Evolutionary conservation across 2,797 vertebrate species (phyloP).

Genomic region (Denticeps clupeoides): DNA sequence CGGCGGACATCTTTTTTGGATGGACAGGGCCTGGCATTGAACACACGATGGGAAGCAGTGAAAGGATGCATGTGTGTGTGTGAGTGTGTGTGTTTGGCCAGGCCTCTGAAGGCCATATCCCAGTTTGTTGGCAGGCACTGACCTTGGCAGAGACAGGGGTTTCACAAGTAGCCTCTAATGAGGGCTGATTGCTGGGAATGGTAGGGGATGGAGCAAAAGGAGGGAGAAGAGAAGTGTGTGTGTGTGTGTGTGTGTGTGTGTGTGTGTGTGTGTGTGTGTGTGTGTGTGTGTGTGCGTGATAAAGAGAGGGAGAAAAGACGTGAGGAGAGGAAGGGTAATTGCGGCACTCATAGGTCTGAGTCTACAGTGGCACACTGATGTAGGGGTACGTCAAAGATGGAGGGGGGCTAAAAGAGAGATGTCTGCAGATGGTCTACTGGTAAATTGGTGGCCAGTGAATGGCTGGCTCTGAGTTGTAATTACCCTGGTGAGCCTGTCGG

Average conservation of each 20-base stretch:
- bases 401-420: neutral
- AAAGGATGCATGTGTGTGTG: conserved; percentile 6
- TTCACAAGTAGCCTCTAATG: conserved; percentile 66
- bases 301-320: conserved; percentile 10
- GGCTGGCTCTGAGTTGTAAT: conserved; percentile 60
- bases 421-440: conserved; percentile 11
- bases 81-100: conserved; percentile 15
- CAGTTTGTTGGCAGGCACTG: conserved; percentile 56
- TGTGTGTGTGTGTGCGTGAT: neutral
- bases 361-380: conserved; percentile 56
- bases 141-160: conserved; percentile 64
- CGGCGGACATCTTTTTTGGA: too few species aligned
- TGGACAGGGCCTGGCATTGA: too few species aligned
- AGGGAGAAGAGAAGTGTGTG: conserved; percentile 14
- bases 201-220: conserved; percentile 44
- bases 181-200: conserved; percentile 66
- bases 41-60: neutral
- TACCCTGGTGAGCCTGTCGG: conserved; percentile 53
- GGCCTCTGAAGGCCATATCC: conserved; percentile 48
- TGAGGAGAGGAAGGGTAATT: conserved; percentile 49
- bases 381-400: conserved; percentile 44
- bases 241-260: neutral
- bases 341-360: conserved; percentile 66
- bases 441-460: conserved; percentile 38
- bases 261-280: neutral